Evolutionary conservation across 2,888 invertebrate genomes (phyloP).

Genomic region (Lutraria lutraria): DNA sequence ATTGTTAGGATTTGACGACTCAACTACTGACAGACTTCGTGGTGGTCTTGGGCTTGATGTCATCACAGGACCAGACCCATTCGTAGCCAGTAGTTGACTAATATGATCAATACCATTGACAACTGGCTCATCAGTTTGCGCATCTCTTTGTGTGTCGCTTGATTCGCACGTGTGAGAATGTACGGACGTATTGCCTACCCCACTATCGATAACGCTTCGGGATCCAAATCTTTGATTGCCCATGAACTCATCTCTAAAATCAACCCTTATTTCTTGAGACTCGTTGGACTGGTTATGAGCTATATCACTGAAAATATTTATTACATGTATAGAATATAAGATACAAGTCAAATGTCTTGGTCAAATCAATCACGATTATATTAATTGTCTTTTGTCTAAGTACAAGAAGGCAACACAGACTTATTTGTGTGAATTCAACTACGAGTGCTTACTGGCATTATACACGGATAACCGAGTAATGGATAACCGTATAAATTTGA

Average conservation of each 20-base stretch:
- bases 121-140: not conserved
- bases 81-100: not conserved
- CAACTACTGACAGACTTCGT: not conserved
- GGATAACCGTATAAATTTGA: too few species aligned
- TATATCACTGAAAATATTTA: not conserved
- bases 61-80: slow-evolving; percentile 56
- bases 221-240: not conserved
- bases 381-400: too few species aligned
- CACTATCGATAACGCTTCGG: slow-evolving; percentile 56
- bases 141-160: not conserved
- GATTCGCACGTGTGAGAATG: slow-evolving; percentile 31
- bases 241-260: slow-evolving; percentile 49
- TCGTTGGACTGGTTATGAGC: slow-evolving; percentile 25
- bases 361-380: too few species aligned
- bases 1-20: not conserved
- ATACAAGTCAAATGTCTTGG: too few species aligned
- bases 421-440: too few species aligned
- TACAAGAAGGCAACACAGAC: too few species aligned
- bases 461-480: too few species aligned
- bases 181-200: slow-evolving; percentile 53
- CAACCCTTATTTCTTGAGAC: slow-evolving; percentile 51
- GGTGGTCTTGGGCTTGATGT: slow-evolving; percentile 60
- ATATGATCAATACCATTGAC: not conserved
- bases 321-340: too few species aligned
- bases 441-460: too few species aligned